phyloP scores from a whole-genome alignment of 2,888 invertebrate species.

The Thecocarcelia acutangulata region DNA sequence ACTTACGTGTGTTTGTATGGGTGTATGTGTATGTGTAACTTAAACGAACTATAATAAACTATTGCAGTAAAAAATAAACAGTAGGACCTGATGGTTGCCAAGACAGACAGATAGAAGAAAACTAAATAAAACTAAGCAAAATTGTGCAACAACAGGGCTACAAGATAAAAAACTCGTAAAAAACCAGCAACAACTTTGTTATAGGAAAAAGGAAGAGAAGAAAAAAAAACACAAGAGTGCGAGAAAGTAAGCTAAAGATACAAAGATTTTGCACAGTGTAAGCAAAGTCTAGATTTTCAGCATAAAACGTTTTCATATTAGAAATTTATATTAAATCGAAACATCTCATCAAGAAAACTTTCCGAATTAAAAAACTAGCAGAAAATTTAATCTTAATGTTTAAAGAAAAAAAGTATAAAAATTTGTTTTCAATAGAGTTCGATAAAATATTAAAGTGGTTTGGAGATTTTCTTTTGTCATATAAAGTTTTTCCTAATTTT shows the following conservation, averaged over 20 bases:
- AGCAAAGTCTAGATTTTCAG: no score
- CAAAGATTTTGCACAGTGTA: slow-evolving; percentile 28
- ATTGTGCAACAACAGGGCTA: slow-evolving; percentile 26
- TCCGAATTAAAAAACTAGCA: no score
- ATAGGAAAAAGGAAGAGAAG: not conserved
- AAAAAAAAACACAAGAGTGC: slow-evolving; percentile 7
- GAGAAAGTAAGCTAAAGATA: slow-evolving; percentile 38
- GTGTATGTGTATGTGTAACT: slow-evolving; percentile 1
- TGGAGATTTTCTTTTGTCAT: no score
- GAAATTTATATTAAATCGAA: no score
- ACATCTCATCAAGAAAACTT: no score
- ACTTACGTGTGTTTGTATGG: slow-evolving; percentile 4
- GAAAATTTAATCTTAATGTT: no score
- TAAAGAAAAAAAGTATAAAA: no score
- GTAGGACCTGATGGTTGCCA: slow-evolving; percentile 37
- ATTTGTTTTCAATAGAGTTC: no score
- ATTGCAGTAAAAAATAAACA: slow-evolving; percentile 28
- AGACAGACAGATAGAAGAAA: slow-evolving; percentile 36
- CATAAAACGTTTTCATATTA: no score
- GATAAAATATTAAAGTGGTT: no score
- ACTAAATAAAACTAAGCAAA: slow-evolving; percentile 35
- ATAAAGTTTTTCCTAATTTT: no score
- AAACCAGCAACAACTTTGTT: not conserved
- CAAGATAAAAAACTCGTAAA: slow-evolving; percentile 1
- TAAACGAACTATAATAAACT: slow-evolving; percentile 32